Percentiles rank a stretch among this genome's conserved stretches.
phyloP scores from a whole-genome alignment of 2,797 vertebrate species.

The Danio jaintianensis region DNA sequence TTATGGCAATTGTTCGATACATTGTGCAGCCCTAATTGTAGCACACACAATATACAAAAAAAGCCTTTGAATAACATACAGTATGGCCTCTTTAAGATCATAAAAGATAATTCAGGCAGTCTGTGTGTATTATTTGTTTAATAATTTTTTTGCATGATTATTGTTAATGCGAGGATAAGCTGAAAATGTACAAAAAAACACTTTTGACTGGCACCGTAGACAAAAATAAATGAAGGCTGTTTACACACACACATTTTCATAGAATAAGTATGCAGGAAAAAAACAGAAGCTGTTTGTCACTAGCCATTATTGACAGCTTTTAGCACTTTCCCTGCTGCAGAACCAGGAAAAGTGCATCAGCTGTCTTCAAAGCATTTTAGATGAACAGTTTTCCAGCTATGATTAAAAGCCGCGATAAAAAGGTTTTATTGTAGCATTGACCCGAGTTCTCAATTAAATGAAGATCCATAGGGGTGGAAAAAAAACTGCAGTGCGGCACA shows the following conservation, averaged over 20 bases:
- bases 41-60: too few relatives aligned
- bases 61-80: too few relatives aligned
- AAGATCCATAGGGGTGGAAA: slow-evolving; percentile 26
- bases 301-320: slow-evolving; percentile 22
- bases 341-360: slow-evolving; percentile 7
- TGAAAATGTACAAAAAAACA: too few relatives aligned
- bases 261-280: neutral
- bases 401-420: slow-evolving; percentile 28
- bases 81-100: too few relatives aligned
- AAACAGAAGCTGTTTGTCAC: slow-evolving; percentile 1
- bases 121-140: too few relatives aligned
- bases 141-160: too few relatives aligned
- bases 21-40: too few relatives aligned
- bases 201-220: neutral
- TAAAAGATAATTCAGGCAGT: too few relatives aligned
- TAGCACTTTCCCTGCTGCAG: neutral
- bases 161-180: too few relatives aligned
- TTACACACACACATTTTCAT: neutral
- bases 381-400: slow-evolving; percentile 30
- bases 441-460: slow-evolving; percentile 21
- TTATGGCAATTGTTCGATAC: too few relatives aligned
- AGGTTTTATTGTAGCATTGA: slow-evolving; percentile 33
- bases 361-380: neutral
- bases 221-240: neutral
- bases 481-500: slow-evolving; percentile 2